phyloP scores from a whole-genome alignment of 1,140 invertebrate genomes.

The Megathymus violae region DNA sequence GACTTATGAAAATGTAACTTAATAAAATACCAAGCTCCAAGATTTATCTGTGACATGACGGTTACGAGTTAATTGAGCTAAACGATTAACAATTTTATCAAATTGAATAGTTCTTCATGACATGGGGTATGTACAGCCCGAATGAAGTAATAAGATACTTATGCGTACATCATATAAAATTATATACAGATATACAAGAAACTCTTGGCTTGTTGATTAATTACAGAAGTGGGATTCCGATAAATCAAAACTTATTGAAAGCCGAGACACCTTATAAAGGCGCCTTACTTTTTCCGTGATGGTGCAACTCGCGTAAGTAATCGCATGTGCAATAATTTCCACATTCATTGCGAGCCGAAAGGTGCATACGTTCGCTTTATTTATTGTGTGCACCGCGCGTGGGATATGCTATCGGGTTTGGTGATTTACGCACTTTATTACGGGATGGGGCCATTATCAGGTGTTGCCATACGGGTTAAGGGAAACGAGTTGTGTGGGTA shows the following conservation, averaged over 20 bases:
- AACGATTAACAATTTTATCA: too few relatives aligned
- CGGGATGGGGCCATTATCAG: constrained; percentile 22
- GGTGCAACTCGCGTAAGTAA: constrained; percentile 8
- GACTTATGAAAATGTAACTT: too few relatives aligned
- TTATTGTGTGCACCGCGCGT: constrained; percentile 25
- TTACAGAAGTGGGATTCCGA: background rate
- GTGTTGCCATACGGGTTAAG: constrained; percentile 17
- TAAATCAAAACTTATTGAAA: background rate
- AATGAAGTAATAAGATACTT: too few relatives aligned
- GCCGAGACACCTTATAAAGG: background rate
- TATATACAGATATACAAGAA: too few relatives aligned
- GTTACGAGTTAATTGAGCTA: too few relatives aligned
- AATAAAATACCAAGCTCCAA: too few relatives aligned
- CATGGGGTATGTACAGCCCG: too few relatives aligned
- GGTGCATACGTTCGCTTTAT: constrained; percentile 15
- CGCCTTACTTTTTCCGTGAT: background rate
- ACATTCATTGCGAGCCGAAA: constrained; percentile 23
- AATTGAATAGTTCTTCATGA: too few relatives aligned
- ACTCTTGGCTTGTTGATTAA: too few relatives aligned
- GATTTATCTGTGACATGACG: too few relatives aligned
- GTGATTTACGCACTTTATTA: constrained; percentile 23
- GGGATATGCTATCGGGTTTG: constrained; percentile 27
- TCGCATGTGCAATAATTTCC: constrained; percentile 22
- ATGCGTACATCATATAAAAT: too few relatives aligned
- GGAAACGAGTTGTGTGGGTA: background rate